Conservation (phyloP, 2,888 invertebrate genomes). For the Listrodromus nycthemerus region DNA sequence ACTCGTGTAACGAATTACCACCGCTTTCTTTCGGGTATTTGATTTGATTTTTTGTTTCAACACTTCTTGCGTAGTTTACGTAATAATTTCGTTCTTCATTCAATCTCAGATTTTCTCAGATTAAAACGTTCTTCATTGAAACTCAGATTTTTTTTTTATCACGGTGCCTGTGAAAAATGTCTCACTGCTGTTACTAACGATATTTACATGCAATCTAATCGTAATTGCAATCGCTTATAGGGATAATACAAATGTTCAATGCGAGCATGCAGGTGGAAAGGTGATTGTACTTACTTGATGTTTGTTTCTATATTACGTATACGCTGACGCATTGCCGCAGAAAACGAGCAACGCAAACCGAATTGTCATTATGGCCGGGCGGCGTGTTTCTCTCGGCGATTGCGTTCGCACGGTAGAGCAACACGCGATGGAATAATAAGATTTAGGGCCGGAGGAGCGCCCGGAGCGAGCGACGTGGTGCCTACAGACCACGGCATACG, state of each 20-base stretch:
- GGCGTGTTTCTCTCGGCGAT: constrained; percentile 53
- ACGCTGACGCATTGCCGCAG: constrained; percentile 68
- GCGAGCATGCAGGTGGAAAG: neutral
- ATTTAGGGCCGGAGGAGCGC: constrained; percentile 7
- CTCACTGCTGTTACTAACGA: neutral
- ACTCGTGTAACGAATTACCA: constrained; percentile 57
- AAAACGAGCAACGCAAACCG: constrained; percentile 63
- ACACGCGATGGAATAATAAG: constrained; percentile 64
- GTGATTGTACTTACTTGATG: constrained; percentile 1
- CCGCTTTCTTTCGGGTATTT: neutral
- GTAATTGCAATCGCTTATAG: neutral
- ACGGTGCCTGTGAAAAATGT: neutral
- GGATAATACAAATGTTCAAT: neutral
- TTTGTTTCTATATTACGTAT: constrained; percentile 39
- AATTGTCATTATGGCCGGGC: constrained; percentile 71
- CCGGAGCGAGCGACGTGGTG: constrained; percentile 22
- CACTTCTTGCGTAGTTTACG: neutral
- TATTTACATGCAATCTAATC: neutral
- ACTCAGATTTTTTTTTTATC: neutral
- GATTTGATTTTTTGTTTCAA: neutral
- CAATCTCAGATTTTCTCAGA: neutral
- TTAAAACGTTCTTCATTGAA: neutral
- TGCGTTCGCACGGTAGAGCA: constrained; percentile 34
- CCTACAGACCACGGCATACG: constrained; percentile 20
- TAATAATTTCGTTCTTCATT: neutral